Base-by-base conservation (phyloP, 2,888 invertebrate species). In the Dysmachus trigonus region DNA sequence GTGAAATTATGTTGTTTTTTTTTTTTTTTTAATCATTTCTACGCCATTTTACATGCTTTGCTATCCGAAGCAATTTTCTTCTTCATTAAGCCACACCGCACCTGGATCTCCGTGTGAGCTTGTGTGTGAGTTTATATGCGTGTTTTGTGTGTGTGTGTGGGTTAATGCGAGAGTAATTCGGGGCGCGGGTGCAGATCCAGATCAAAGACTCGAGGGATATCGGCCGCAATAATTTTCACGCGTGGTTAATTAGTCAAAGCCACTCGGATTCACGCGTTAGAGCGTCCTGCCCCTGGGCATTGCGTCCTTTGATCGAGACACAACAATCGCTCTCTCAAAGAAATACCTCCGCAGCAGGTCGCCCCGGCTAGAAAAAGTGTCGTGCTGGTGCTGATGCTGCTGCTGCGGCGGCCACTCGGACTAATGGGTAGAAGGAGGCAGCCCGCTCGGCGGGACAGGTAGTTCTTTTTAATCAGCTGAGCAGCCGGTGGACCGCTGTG, bases 211-310 rank as follows among this genome's bases (percentile, higher is more conserved):
- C 74, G 38, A 72, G 72, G 82, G 86, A 87, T 83, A 86, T 85
- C 86, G 83, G 76, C 87, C 86, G 86, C 79, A 87, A 73, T 47
- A 85, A 86, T 73, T 87, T 87, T 87, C 86, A 87, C 87, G 86
- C 87, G 79, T 86, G 79, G 87, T 86, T 87, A 86, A 87, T 86
- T 85, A 86, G 85, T 85, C 86, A 87, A 87, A 87, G 86, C 33
- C 84, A 83, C 82, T 74, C 35, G 77, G 76, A 79, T 85, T 77
- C 73, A 85, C 73, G 81, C 85, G 86, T 30, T 85, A 41, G 76
- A 73, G 77, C 76, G 72, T 62, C 77, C 47, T n/a, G n/a, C 62
- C 62, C 62, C 62, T 85, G 86, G 81, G 53, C 33, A 53, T 38
- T 47, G 38, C 72, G 72, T 83, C 83, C 83, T 72, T 83, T 72